A percentile compares a stretch with the other conserved stretches of the same genome.
Evolutionary conservation across 2,797 vertebrate genomes (phyloP).

Genomic region (Hapalemur alaotrensis): DNA sequence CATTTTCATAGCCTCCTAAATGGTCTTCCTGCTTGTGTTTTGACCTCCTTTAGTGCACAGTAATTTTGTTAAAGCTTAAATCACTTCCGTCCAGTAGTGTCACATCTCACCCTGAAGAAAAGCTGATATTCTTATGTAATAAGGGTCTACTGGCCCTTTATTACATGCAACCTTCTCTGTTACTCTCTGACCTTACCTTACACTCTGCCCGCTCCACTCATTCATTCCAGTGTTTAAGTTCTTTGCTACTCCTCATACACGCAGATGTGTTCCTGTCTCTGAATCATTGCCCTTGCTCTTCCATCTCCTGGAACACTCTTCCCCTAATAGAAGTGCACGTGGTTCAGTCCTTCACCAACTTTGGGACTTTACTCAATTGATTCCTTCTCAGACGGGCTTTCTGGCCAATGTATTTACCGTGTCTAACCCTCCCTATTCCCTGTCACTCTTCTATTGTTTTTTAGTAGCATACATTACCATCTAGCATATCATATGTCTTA

Average conservation of each 20-base stretch:
- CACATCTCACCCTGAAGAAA: background rate
- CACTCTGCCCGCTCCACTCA: background rate
- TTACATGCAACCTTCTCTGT: background rate
- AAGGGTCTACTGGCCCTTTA: background rate
- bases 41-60: background rate
- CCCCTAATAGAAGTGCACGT: fast-evolving
- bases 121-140: background rate
- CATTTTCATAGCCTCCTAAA: background rate
- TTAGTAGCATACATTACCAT: background rate
- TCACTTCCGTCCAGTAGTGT: background rate
- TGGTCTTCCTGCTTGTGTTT: background rate
- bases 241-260: background rate
- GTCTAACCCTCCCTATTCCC: background rate
- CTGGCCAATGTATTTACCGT: background rate
- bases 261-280: background rate
- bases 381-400: background rate
- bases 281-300: background rate
- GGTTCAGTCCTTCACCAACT: background rate
- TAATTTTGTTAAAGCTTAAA: background rate
- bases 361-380: background rate
- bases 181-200: background rate
- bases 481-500: background rate
- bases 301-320: background rate
- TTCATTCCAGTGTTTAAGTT: background rate
- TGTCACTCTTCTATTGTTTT: background rate